Conservation (phyloP, 2,797 vertebrate genomes). For the Sebastes alutus region DNA sequence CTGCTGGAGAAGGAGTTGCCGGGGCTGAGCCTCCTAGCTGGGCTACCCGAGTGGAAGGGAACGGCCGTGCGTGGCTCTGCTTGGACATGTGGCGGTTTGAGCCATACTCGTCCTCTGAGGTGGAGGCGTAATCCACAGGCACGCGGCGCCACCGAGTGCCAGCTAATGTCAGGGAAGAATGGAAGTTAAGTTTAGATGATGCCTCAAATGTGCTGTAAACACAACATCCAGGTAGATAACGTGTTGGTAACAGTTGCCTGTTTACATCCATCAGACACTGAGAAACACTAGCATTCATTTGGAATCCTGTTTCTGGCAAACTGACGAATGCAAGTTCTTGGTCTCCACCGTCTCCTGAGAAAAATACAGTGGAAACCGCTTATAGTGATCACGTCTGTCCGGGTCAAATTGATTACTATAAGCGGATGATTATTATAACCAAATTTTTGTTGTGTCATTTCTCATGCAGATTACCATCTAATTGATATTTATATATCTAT, state of each 20-base stretch:
- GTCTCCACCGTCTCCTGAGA: no score
- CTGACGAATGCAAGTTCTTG: no score
- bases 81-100: constrained; percentile 95
- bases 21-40: constrained; percentile 88
- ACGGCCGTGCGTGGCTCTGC: constrained; percentile 85
- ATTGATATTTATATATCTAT: no score
- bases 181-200: not conserved
- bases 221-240: not conserved
- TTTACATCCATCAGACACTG: not conserved
- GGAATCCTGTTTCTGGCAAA: no score
- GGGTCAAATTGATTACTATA: no score
- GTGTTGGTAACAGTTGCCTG: not conserved
- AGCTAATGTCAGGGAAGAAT: constrained; percentile 74
- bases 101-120: constrained; percentile 97
- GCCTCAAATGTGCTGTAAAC: not conserved
- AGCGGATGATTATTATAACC: no score
- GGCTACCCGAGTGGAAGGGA: constrained; percentile 82
- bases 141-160: constrained; percentile 93
- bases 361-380: no score
- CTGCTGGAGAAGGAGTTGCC: constrained; percentile 77
- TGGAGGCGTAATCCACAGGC: constrained; percentile 96
- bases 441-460: no score
- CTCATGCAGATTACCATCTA: no score
- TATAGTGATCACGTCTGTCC: no score
- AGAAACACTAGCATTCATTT: not conserved